These are phyloP conservation scores for Hydrocynus forskahlii DNA, from an alignment of 2,797 vertebrate species.

Conservation along the genomic window DNA sequence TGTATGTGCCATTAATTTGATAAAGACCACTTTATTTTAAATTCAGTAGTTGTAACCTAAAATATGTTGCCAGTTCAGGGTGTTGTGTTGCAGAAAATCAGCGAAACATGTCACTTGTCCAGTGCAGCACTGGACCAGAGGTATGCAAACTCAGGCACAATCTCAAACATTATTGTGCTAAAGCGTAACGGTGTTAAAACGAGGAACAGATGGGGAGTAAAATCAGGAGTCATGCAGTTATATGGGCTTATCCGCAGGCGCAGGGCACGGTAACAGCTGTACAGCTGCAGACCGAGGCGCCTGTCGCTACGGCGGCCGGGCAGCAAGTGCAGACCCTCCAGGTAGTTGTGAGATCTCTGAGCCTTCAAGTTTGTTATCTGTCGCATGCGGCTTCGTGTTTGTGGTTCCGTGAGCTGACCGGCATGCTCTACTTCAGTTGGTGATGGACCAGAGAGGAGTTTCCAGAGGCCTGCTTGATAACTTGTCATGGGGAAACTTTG, in stretches of 20 bases:
- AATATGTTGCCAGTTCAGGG: no score
- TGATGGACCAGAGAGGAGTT: constrained; percentile 23
- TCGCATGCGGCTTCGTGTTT: constrained; percentile 68
- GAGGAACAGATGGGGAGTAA: background rate
- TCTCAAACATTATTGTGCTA: background rate
- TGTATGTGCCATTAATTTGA: no score
- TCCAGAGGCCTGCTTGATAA: background rate
- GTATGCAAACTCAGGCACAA: background rate
- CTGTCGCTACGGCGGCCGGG: constrained; percentile 94
- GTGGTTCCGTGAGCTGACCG: constrained; percentile 49
- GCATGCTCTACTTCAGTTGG: constrained; percentile 36
- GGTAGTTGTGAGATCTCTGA: constrained; percentile 92
- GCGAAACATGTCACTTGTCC: no score
- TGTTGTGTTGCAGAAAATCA: no score
- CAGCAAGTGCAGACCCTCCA: constrained; percentile 99
- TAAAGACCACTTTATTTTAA: no score
- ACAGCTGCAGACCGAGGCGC: constrained; percentile 97
- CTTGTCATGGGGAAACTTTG: background rate
- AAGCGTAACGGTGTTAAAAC: background rate
- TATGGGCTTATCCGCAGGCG: constrained; percentile 87
- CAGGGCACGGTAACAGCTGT: constrained; percentile 98
- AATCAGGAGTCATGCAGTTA: constrained; percentile 64
- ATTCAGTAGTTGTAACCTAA: no score
- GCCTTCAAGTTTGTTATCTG: constrained; percentile 17
- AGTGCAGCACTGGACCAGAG: no score